Conservation (phyloP, 2,888 invertebrate genomes). For the Clanis bilineata region DNA sequence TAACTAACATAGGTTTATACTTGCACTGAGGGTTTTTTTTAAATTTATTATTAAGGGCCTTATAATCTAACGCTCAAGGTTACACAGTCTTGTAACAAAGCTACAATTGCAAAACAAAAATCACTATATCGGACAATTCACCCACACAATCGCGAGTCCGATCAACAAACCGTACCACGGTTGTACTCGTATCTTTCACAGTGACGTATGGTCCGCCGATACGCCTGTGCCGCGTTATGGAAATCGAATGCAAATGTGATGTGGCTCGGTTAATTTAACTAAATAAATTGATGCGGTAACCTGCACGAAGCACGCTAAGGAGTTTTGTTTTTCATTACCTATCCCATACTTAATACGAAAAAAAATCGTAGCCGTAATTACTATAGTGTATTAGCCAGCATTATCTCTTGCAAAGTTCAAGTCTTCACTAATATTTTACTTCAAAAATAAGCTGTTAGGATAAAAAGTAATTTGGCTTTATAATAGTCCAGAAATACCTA, state of each 20-base stretch:
- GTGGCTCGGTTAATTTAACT: conserved; percentile 76
- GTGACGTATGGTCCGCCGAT: conserved; percentile 77
- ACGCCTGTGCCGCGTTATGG: conserved; percentile 72
- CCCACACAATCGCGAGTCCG: conserved; percentile 49
- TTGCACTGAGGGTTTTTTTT: too few relatives aligned
- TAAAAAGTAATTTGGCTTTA: too few relatives aligned
- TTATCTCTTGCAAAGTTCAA: too few relatives aligned
- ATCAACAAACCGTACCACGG: conserved; percentile 49
- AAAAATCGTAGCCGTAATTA: too few relatives aligned
- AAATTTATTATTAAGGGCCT: too few relatives aligned
- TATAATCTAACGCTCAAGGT: too few relatives aligned
- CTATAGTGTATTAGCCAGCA: too few relatives aligned
- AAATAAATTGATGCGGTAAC: conserved; percentile 73
- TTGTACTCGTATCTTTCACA: conserved; percentile 57
- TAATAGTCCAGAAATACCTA: too few relatives aligned
- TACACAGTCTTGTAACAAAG: neutral
- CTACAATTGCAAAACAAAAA: conserved; percentile 15
- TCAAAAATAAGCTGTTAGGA: too few relatives aligned
- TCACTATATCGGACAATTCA: conserved; percentile 42
- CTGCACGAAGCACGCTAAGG: conserved; percentile 45
- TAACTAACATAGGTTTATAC: too few relatives aligned
- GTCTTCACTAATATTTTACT: too few relatives aligned
- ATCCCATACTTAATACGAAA: too few relatives aligned
- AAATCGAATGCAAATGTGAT: conserved; percentile 79
- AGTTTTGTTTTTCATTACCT: conserved; percentile 25